A percentile compares a stretch with the other conserved stretches of the same genome.
Conservation (phyloP, 2,888 invertebrate species). For the Amiota mariae region DNA sequence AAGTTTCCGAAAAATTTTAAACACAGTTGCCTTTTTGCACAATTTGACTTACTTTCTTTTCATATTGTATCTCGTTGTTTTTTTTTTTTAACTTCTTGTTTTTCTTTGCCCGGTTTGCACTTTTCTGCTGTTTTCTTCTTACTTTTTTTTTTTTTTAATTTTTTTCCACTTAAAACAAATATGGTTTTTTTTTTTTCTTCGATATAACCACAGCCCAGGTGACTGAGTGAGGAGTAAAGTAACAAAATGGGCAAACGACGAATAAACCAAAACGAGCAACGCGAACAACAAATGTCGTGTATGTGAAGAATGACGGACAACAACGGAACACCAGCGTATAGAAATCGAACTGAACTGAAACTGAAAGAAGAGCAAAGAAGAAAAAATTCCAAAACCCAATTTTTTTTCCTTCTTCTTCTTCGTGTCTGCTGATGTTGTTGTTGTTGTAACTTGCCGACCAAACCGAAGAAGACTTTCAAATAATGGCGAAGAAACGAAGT, state of each 20-base stretch:
- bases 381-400: constrained; percentile 72
- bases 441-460: constrained; percentile 38
- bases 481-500: constrained; percentile 39
- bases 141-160: constrained; percentile 30
- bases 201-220: neutral
- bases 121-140: constrained; percentile 39
- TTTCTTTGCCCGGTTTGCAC: constrained; percentile 37
- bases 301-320: constrained; percentile 13
- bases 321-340: constrained; percentile 51
- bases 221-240: constrained; percentile 5
- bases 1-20: neutral
- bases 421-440: constrained; percentile 31
- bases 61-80: constrained; percentile 38
- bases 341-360: constrained; percentile 70
- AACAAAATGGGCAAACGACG: neutral
- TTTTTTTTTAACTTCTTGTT: constrained; percentile 36
- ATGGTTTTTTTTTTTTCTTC: neutral
- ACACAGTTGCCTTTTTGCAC: neutral
- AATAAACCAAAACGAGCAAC: neutral
- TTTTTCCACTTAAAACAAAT: neutral
- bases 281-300: constrained; percentile 3
- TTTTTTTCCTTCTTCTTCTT: constrained; percentile 51
- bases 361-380: constrained; percentile 70
- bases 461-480: constrained; percentile 52
- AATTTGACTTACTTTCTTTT: neutral